These are phyloP conservation scores for Penaeus vannamei DNA, from an alignment of 1,140 invertebrate species.

Conservation along the genomic window DNA sequence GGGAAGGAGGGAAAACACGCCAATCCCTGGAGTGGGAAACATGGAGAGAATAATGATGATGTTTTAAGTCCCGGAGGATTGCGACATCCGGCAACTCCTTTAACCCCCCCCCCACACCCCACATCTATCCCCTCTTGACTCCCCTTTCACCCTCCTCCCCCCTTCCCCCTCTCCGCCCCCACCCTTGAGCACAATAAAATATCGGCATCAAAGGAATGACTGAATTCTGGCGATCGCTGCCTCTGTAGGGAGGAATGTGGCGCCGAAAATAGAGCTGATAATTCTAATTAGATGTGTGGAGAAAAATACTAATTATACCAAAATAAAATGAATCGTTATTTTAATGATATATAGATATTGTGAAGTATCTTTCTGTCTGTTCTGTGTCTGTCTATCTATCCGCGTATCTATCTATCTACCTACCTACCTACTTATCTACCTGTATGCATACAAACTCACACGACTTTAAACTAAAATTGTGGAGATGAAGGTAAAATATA, in stretches of 20 bases:
- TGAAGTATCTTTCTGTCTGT: not conserved
- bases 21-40: too few species aligned
- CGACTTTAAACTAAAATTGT: not conserved
- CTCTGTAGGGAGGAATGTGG: too few species aligned
- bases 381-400: not conserved
- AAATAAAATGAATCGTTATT: too few species aligned
- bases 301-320: too few species aligned
- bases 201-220: too few species aligned
- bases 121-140: not conserved
- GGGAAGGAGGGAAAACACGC: too few species aligned
- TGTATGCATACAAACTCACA: not conserved
- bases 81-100: not conserved
- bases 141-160: not conserved
- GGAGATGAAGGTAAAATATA: slow-evolving; percentile 1
- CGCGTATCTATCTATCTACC: not conserved
- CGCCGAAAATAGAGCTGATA: too few species aligned
- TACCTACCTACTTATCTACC: not conserved
- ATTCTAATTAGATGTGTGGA: too few species aligned
- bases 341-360: too few species aligned
- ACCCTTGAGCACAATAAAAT: too few species aligned
- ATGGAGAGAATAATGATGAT: too few species aligned
- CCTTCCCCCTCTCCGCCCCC: not conserved
- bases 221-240: too few species aligned
- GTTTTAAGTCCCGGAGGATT: not conserved
- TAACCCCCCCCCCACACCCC: not conserved